Conservation (phyloP, 1,140 invertebrate species). For the Papilio xuthus region DNA sequence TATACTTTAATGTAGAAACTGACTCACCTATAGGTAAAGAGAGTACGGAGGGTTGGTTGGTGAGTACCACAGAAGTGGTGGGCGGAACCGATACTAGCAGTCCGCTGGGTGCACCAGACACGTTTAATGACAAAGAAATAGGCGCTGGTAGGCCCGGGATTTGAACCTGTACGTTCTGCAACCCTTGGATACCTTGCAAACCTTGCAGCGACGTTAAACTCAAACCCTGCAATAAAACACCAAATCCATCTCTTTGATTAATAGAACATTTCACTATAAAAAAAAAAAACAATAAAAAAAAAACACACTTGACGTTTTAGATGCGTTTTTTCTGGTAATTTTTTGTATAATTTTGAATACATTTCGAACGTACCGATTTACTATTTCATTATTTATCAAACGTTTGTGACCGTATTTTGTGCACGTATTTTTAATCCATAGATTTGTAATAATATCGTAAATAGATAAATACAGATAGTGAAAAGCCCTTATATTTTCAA, state of each 20-base stretch:
- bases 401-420: not conserved
- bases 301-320: conserved; percentile 3
- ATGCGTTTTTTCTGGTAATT: not conserved
- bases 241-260: conserved; percentile 20
- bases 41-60: conserved; percentile 79
- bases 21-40: conserved; percentile 84
- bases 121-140: conserved; percentile 89
- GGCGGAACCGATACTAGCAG: conserved; percentile 78
- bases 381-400: not conserved
- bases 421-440: not conserved
- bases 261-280: not conserved
- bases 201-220: conserved; percentile 89
- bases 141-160: conserved; percentile 89
- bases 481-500: not conserved
- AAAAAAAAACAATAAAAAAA: not conserved
- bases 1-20: not conserved
- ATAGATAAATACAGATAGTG: not conserved
- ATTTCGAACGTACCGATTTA: not conserved
- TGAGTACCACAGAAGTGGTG: conserved; percentile 83
- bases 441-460: conserved; percentile 7
- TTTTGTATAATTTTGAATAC: conserved; percentile 29
- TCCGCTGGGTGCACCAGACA: conserved; percentile 81
- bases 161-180: conserved; percentile 91
- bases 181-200: conserved; percentile 86
- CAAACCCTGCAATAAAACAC: conserved; percentile 86